phyloP scores from a whole-genome alignment of 2,797 vertebrate species.

The Malacoctenus gilli region DNA sequence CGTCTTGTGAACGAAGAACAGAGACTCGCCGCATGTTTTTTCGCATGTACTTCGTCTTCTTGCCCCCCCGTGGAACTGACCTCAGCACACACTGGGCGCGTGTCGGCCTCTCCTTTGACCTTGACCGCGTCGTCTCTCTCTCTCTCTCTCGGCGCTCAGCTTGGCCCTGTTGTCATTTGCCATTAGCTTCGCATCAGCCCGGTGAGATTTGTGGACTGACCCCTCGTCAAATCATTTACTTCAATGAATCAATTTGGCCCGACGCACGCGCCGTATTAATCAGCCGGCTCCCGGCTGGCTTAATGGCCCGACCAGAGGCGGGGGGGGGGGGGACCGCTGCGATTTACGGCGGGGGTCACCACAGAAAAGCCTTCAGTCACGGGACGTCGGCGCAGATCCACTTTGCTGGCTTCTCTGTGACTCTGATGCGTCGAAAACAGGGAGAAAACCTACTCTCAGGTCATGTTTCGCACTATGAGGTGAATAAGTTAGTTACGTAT shows the following conservation, averaged over 20 bases:
- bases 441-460: too few species aligned
- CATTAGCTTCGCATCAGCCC: slow-evolving; percentile 75
- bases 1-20: too few species aligned
- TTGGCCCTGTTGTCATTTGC: slow-evolving; percentile 73
- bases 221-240: slow-evolving; percentile 77
- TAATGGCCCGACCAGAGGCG: slow-evolving; percentile 70
- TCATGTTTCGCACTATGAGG: too few species aligned
- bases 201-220: slow-evolving; percentile 74
- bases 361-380: slow-evolving; percentile 27
- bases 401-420: too few species aligned
- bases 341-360: slow-evolving; percentile 35
- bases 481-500: too few species aligned
- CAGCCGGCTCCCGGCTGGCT: slow-evolving; percentile 54
- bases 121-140: slow-evolving; percentile 48
- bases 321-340: slow-evolving; percentile 36
- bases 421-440: too few species aligned
- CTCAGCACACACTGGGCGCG: slow-evolving; percentile 14
- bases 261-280: slow-evolving; percentile 76
- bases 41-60: too few species aligned
- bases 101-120: slow-evolving; percentile 55
- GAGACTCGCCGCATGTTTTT: too few species aligned
- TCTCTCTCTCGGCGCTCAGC: slow-evolving; percentile 29
- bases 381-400: too few species aligned
- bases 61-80: not conserved
- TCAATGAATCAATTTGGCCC: slow-evolving; percentile 74